These are phyloP conservation scores for Excalfactoria chinensis DNA, from an alignment of 2,113 vertebrate species.

Conservation along the genomic window DNA sequence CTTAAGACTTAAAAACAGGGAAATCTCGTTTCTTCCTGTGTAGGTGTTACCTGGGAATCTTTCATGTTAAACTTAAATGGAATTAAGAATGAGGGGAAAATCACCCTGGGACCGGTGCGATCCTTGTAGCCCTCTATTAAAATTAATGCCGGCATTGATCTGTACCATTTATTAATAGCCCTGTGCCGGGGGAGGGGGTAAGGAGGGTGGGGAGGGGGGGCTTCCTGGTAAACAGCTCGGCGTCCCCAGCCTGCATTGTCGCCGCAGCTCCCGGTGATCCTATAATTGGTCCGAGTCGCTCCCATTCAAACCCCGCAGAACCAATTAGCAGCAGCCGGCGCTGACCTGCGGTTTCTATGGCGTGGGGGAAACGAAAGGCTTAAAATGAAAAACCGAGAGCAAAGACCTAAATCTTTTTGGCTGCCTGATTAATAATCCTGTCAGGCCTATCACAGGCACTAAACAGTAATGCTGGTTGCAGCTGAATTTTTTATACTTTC, in stretches of 20 bases:
- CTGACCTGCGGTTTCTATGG: constrained; percentile 78
- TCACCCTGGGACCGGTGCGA: constrained; percentile 78
- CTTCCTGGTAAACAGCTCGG: constrained; percentile 41
- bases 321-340: constrained; percentile 84
- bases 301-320: constrained; percentile 80
- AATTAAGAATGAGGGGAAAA: constrained; percentile 85
- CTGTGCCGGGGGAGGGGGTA: constrained; percentile 52
- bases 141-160: constrained; percentile 86
- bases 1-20: constrained; percentile 40
- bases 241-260: not conserved
- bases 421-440: constrained; percentile 92
- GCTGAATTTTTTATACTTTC: constrained; percentile 86
- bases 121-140: constrained; percentile 84
- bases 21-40: constrained; percentile 77
- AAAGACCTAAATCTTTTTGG: constrained; percentile 86
- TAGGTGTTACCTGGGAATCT: constrained; percentile 82
- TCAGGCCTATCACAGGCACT: constrained; percentile 88
- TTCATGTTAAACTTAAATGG: constrained; percentile 87
- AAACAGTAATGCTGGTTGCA: constrained; percentile 87
- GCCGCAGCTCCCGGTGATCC: constrained; percentile 72
- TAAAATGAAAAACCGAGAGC: constrained; percentile 77
- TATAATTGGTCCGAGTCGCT: constrained; percentile 84
- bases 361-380: constrained; percentile 77
- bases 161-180: constrained; percentile 83
- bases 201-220: constrained; percentile 53